Evolutionary conservation across 1,140 invertebrate genomes (phyloP).

Genomic region (Drosophila guanche): DNA sequence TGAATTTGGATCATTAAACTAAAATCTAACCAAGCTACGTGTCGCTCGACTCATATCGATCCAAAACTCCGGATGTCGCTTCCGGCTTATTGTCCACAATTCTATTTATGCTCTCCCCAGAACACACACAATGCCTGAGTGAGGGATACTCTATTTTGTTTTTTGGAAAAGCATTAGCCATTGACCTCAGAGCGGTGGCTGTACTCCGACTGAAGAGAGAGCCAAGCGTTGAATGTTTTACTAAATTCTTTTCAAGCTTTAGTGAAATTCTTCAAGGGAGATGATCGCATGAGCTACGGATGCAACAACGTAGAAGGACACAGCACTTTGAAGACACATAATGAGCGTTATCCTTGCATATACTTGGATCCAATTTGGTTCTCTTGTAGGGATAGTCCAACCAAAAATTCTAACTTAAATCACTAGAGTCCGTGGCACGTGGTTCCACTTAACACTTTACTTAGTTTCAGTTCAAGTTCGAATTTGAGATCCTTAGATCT

Average conservation of each 20-base stretch:
- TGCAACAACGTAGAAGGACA: too few relatives aligned
- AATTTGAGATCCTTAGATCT: too few relatives aligned
- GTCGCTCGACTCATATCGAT: slow-evolving; percentile 77
- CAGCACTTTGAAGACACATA: too few relatives aligned
- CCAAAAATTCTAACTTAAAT: neutral
- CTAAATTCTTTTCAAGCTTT: slow-evolving; percentile 14
- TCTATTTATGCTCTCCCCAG: slow-evolving; percentile 61
- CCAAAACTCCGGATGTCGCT: slow-evolving; percentile 79
- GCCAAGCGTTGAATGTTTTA: slow-evolving; percentile 15
- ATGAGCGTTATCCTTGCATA: too few relatives aligned
- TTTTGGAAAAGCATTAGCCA: slow-evolving; percentile 52
- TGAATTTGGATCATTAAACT: slow-evolving; percentile 80
- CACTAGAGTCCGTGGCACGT: neutral
- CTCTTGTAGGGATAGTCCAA: too few relatives aligned
- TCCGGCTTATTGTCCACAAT: slow-evolving; percentile 76
- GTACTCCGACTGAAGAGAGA: slow-evolving; percentile 31
- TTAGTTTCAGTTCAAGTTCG: too few relatives aligned
- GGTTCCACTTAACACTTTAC: too few relatives aligned
- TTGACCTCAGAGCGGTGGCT: slow-evolving; percentile 66
- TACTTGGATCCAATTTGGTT: too few relatives aligned
- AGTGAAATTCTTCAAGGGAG: slow-evolving; percentile 18
- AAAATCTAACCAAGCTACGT: slow-evolving; percentile 61
- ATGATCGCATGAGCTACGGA: too few relatives aligned
- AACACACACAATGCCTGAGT: slow-evolving; percentile 25
- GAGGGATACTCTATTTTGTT: neutral